Base-by-base conservation (phyloP, 37 sponge, comb jelly and placozoan species). In the Crambe crambe region DNA sequence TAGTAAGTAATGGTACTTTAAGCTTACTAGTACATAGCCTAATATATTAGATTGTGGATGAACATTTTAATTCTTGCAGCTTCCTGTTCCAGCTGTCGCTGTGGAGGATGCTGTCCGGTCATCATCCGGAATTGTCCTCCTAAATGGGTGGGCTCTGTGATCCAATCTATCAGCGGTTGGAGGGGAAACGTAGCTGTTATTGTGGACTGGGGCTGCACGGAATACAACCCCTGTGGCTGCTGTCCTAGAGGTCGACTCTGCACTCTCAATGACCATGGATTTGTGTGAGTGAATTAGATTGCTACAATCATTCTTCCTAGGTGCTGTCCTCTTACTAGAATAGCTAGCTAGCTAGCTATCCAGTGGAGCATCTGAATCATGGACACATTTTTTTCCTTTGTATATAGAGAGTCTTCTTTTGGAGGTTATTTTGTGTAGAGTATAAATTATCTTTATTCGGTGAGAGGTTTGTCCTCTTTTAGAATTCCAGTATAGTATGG, bases 171-270 rank as follows among this genome's bases (percentile, higher is more conserved):
- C 47, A 42, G 42, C 12, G 82, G 82, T n/a, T 81, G 56, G 58
- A 72, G 82, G 37, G 82, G 82, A 2, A 81, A 81, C 37, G 82
- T 34, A 56, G 82, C 82, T 25, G 42, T 81, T 58, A 81, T 81
- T 5, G 64, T 81, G 15, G 73, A 81, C 22, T 81, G 72, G 72
- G 82, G 82, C 35, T 60, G 61, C 61, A 60, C 61, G 6, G 61
- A 20, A 26, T 25, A 47, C 54, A 39, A 15, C 10, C 65, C 65
- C n/a, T 31, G 59, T n/a, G 23, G 12, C 31, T 42, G 54, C 32
- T n/a, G 26, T 43, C 47, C 30, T 1, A 59, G 51, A 40, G 61
- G 67, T 3, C 66, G 78, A 3, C 2, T 1, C 35, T 81, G 82
- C 72, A 71, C 82, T 41, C 9, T 38, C 1, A 41, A 23, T 61